Percentiles rank a stretch among this genome's conserved stretches.
Evolutionary conservation across 1,140 invertebrate species (phyloP).

Genomic region (Glomeris maerens): DNA sequence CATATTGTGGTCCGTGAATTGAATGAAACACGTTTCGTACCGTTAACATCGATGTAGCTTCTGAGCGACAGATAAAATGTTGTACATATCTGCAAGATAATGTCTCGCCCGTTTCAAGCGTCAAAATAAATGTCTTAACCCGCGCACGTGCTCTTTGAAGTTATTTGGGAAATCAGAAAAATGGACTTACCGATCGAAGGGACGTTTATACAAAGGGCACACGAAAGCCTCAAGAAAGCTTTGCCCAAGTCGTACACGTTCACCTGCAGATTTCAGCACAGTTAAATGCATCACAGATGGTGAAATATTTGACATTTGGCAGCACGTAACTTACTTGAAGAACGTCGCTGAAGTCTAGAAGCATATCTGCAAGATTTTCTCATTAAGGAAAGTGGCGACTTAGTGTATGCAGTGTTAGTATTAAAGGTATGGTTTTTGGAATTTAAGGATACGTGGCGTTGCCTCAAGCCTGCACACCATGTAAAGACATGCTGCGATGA

Average conservation of each 20-base stretch:
- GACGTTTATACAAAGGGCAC: slow-evolving; percentile 80
- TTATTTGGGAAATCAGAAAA: not conserved
- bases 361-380: slow-evolving; percentile 48
- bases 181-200: slow-evolving; percentile 71
- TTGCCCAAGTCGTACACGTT: slow-evolving; percentile 90
- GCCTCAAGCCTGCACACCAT: slow-evolving; percentile 89
- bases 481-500: slow-evolving; percentile 94
- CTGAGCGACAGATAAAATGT: no score
- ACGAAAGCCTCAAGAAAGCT: slow-evolving; percentile 75
- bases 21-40: no score
- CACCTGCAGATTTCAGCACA: slow-evolving; percentile 44
- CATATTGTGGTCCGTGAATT: no score
- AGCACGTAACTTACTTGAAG: slow-evolving; percentile 46
- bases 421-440: slow-evolving; percentile 4
- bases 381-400: not conserved
- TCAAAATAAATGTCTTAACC: no score
- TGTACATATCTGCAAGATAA: no score
- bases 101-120: no score
- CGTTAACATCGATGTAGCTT: no score
- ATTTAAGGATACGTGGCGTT: slow-evolving; percentile 77
- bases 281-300: slow-evolving; percentile 1
- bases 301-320: no score
- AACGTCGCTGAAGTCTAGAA: slow-evolving; percentile 97
- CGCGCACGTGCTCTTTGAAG: no score
- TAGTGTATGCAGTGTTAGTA: slow-evolving; percentile 9